These are phyloP conservation scores for Hypsopygia costalis DNA, from an alignment of 2,888 invertebrate genomes.

Conservation along the genomic window DNA sequence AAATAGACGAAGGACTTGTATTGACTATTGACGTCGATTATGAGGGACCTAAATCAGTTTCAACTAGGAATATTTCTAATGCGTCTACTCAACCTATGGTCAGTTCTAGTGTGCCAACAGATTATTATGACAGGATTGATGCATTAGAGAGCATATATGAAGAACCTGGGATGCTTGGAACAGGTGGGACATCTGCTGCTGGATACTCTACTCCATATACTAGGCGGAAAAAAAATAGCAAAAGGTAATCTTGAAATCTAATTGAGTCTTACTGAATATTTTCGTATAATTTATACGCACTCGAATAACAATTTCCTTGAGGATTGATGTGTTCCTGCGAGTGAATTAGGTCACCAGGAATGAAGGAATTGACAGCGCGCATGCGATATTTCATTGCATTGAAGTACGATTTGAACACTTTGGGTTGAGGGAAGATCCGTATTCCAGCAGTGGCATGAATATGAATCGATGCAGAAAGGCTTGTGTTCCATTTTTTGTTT, in stretches of 20 bases:
- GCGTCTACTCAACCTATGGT: slow-evolving; percentile 46
- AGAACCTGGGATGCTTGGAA: slow-evolving; percentile 27
- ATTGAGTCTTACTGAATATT: too few species aligned
- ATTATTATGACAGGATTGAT: slow-evolving; percentile 60
- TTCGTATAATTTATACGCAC: too few species aligned
- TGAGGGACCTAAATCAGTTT: slow-evolving; percentile 44
- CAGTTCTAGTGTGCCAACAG: slow-evolving; percentile 29
- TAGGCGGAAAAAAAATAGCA: slow-evolving; percentile 40
- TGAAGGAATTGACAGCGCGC: too few species aligned
- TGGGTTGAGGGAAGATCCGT: too few species aligned
- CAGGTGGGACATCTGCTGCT: slow-evolving; percentile 29
- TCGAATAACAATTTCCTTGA: too few species aligned
- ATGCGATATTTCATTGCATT: too few species aligned
- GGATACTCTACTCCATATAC: slow-evolving; percentile 56
- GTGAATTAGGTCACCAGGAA: too few species aligned
- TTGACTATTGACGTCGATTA: slow-evolving; percentile 64
- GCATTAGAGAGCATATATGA: slow-evolving; percentile 40
- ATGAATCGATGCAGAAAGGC: too few species aligned
- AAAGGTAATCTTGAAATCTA: neutral
- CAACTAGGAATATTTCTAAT: slow-evolving; percentile 43
- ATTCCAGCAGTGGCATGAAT: too few species aligned
- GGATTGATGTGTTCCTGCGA: too few species aligned
- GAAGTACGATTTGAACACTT: too few species aligned
- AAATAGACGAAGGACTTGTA: slow-evolving; percentile 43
- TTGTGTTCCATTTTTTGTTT: too few species aligned